Evolutionary conservation across 1,140 invertebrate species (phyloP).

Genomic region (Portunus trituberculatus): DNA sequence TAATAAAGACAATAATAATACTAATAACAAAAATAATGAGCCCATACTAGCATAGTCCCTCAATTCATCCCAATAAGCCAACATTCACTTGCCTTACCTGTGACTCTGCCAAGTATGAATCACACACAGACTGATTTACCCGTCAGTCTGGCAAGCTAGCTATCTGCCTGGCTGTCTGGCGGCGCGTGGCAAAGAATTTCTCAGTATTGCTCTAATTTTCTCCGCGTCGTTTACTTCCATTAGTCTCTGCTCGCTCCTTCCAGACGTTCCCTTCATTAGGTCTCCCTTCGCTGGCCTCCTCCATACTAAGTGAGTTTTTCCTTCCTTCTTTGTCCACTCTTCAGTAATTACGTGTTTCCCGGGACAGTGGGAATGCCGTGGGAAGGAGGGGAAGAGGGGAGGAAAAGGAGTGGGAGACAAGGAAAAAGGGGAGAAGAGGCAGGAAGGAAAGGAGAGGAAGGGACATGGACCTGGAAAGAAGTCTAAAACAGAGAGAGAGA

Average conservation of each 20-base stretch:
- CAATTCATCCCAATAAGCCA: too few species aligned
- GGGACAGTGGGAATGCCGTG: not conserved
- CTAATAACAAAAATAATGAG: too few species aligned
- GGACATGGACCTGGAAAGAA: too few species aligned
- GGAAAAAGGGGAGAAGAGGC: not conserved
- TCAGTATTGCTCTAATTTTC: not conserved
- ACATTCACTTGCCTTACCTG: too few species aligned
- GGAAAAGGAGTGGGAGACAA: not conserved
- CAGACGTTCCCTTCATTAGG: not conserved
- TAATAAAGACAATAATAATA: too few species aligned
- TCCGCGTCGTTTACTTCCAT: not conserved
- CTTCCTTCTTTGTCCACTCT: not conserved
- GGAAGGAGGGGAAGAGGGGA: not conserved
- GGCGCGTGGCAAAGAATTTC: too few species aligned
- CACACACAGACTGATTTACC: too few species aligned
- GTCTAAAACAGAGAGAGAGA: not conserved
- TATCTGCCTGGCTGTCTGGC: too few species aligned
- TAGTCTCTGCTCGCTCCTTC: not conserved
- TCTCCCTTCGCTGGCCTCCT: not conserved
- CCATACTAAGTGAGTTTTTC: conserved; percentile 6
- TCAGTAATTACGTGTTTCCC: not conserved
- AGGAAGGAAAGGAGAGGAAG: not conserved
- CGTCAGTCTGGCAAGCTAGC: too few species aligned
- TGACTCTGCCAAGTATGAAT: too few species aligned
- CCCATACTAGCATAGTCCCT: too few species aligned